These are phyloP conservation scores for Peromyscus leucopus DNA, from an alignment of 2,113 vertebrate genomes.

Conservation along the genomic window DNA sequence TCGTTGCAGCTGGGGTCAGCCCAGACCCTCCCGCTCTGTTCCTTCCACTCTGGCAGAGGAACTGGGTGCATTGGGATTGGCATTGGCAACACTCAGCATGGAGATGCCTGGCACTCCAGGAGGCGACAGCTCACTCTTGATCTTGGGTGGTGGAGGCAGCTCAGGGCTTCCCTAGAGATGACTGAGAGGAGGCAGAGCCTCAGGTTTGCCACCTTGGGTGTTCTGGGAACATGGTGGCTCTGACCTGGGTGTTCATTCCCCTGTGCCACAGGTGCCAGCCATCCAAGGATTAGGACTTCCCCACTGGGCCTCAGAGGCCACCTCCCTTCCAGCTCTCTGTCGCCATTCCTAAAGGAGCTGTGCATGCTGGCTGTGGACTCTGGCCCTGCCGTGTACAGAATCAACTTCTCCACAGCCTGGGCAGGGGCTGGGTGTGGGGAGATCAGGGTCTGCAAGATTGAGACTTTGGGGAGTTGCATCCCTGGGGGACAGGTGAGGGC, in stretches of 20 bases:
- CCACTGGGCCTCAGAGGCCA: background rate
- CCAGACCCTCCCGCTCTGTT: background rate
- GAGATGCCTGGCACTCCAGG: slow-evolving; percentile 70
- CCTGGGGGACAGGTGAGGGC: background rate
- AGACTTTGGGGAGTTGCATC: background rate
- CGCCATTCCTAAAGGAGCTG: too few species aligned
- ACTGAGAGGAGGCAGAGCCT: slow-evolving; percentile 54
- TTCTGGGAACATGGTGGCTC: background rate
- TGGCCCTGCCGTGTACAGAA: background rate
- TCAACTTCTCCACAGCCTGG: background rate
- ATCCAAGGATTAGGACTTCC: background rate
- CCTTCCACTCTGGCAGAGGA: rapidly evolving
- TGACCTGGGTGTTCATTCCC: background rate
- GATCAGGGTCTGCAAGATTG: background rate
- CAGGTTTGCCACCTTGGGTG: background rate
- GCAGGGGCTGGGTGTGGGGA: background rate
- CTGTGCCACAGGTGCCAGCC: rapidly evolving
- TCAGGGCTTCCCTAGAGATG: background rate
- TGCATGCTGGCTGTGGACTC: background rate
- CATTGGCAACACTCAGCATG: background rate
- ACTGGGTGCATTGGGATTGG: background rate
- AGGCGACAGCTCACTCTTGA: background rate
- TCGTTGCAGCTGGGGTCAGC: background rate
- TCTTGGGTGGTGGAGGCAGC: background rate
- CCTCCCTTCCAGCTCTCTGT: background rate